Conservation (phyloP, 2,113 vertebrate species). For the Corydoras sp. region DNA sequence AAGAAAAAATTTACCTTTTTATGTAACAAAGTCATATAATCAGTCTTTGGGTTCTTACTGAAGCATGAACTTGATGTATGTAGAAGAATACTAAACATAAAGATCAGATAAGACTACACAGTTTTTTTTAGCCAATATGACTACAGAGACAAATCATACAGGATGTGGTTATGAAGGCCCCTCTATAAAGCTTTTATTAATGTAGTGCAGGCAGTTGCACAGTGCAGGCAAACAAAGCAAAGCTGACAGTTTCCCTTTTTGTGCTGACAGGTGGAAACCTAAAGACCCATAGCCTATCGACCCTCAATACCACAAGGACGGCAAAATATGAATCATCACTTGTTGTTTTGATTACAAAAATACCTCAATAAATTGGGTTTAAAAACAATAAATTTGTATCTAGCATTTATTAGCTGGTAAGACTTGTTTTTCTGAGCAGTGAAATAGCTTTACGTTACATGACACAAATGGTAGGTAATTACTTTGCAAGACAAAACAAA, state of each 20-base stretch:
- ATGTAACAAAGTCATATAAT: too few species aligned
- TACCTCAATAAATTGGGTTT: too few species aligned
- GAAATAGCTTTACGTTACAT: too few species aligned
- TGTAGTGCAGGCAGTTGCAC: constrained; percentile 1
- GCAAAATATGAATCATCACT: constrained; percentile 1
- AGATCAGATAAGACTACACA: constrained; percentile 21
- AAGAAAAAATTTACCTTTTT: too few species aligned
- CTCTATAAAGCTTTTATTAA: constrained; percentile 15
- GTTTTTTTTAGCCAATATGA: constrained; percentile 14
- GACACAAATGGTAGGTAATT: too few species aligned
- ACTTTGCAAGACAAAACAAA: too few species aligned
- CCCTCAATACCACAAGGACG: constrained; percentile 18
- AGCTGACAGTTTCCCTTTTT: constrained; percentile 7
- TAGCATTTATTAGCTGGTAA: too few species aligned
- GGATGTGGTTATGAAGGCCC: constrained; percentile 37
- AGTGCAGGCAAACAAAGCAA: background rate
- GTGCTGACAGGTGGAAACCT: constrained; percentile 28
- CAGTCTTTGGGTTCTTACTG: too few species aligned
- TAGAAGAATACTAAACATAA: background rate
- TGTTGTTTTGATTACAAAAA: constrained; percentile 19
- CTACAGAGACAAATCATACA: constrained; percentile 9
- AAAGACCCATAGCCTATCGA: background rate
- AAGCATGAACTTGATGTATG: too few species aligned
- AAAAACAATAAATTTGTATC: too few species aligned
- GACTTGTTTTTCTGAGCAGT: too few species aligned